A percentile compares a stretch with the other conserved stretches of the same genome.
phyloP scores from a whole-genome alignment of 2,113 vertebrate genomes.

The Archilochus colubris region DNA sequence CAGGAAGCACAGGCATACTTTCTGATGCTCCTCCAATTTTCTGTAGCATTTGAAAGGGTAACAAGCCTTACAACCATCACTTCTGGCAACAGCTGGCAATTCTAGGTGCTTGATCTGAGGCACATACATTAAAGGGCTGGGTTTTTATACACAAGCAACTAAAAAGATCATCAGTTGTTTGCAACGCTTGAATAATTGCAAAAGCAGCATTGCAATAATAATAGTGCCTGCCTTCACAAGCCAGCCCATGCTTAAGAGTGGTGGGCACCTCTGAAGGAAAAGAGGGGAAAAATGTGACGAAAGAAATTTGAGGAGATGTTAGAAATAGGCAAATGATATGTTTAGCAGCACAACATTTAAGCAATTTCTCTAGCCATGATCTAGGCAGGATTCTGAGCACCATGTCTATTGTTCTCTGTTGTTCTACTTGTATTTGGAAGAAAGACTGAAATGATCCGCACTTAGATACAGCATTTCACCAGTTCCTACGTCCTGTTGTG shows the following conservation, averaged over 20 bases:
- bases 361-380: neutral
- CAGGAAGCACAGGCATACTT: neutral
- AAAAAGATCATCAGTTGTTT: neutral
- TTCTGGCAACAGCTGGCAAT: neutral
- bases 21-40: neutral
- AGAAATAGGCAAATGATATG: neutral
- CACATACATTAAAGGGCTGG: neutral
- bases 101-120: neutral
- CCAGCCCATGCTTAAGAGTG: neutral
- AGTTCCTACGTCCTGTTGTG: neutral
- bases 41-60: neutral
- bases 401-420: neutral
- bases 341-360: neutral
- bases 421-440: neutral
- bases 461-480: neutral
- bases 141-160: neutral
- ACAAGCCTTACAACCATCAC: neutral
- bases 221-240: neutral
- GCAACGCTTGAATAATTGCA: neutral
- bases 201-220: neutral
- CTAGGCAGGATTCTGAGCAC: neutral
- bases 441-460: neutral
- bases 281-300: neutral
- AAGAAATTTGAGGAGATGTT: neutral
- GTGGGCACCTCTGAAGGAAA: neutral